phyloP scores from a whole-genome alignment of 2,888 invertebrate species.

The Meteorus colon region DNA sequence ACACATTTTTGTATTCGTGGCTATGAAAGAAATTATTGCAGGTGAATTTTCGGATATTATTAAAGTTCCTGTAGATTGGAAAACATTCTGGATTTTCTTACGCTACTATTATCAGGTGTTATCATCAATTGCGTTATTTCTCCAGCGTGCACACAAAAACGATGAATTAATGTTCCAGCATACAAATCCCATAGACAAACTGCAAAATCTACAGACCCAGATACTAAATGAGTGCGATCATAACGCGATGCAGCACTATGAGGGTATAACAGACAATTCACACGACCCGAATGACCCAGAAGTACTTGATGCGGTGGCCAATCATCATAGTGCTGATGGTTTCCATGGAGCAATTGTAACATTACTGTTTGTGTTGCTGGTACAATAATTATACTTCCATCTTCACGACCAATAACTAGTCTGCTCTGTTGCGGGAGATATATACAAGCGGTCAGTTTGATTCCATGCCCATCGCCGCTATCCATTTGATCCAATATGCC shows the following conservation, averaged over 20 bases:
- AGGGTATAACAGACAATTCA: constrained; percentile 96
- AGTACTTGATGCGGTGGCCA: constrained; percentile 93
- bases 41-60: too few relatives aligned
- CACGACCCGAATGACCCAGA: constrained; percentile 92
- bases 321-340: constrained; percentile 87
- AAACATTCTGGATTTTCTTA: constrained; percentile 72
- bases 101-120: constrained; percentile 92
- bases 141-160: constrained; percentile 98
- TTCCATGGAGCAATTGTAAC: constrained; percentile 91
- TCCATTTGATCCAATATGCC: constrained; percentile 94
- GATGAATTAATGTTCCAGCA: constrained; percentile 89
- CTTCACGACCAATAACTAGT: constrained; percentile 94
- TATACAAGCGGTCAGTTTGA: constrained; percentile 93
- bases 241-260: constrained; percentile 92
- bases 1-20: constrained; percentile 93
- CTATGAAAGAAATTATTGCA: constrained; percentile 74
- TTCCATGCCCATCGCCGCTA: constrained; percentile 81
- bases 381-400: constrained; percentile 96
- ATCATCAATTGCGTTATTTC: constrained; percentile 96
- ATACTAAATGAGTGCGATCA: constrained; percentile 90
- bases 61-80: neutral
- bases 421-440: constrained; percentile 95
- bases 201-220: constrained; percentile 98
- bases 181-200: constrained; percentile 97
- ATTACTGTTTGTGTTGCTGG: constrained; percentile 97